These are phyloP conservation scores for Nephrotoma flavescens DNA, from an alignment of 2,888 invertebrate species.

Conservation along the genomic window DNA sequence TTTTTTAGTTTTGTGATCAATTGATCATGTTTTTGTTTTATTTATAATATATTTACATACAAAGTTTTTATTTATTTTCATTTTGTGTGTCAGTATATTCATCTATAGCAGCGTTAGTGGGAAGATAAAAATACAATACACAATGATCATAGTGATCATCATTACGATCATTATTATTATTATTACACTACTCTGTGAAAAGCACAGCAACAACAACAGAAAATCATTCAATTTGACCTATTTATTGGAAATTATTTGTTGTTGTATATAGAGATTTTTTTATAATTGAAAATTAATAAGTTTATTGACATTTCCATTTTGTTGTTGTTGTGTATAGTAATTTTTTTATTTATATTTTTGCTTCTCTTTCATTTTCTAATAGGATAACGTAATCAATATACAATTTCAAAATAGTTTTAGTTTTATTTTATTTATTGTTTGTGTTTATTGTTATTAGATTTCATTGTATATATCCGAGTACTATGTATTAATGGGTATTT, in stretches of 20 bases:
- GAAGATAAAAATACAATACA: not conserved
- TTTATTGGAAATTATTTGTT: not conserved
- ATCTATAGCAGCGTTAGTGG: not conserved
- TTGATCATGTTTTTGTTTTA: not conserved
- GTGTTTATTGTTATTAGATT: not conserved
- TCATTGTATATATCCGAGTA: not conserved
- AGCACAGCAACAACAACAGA: not conserved
- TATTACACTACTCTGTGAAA: not conserved
- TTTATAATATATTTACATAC: not conserved
- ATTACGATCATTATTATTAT: not conserved
- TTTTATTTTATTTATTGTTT: not conserved
- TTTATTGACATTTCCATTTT: not conserved
- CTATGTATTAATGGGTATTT: not conserved
- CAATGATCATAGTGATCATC: not conserved
- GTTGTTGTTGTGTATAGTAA: not conserved
- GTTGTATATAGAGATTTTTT: not conserved
- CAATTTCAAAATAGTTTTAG: not conserved
- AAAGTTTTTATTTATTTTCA: not conserved
- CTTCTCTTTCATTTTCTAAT: not conserved
- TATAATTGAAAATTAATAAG: not conserved
- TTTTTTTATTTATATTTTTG: not conserved
- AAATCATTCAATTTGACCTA: not conserved
- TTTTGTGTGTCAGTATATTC: not conserved
- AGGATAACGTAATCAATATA: not conserved
- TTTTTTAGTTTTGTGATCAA: not conserved